Percentiles rank a stretch among this genome's conserved stretches.
Evolutionary conservation across 2,797 vertebrate species (phyloP).

Genomic region (Chelidonichthys spinosus): DNA sequence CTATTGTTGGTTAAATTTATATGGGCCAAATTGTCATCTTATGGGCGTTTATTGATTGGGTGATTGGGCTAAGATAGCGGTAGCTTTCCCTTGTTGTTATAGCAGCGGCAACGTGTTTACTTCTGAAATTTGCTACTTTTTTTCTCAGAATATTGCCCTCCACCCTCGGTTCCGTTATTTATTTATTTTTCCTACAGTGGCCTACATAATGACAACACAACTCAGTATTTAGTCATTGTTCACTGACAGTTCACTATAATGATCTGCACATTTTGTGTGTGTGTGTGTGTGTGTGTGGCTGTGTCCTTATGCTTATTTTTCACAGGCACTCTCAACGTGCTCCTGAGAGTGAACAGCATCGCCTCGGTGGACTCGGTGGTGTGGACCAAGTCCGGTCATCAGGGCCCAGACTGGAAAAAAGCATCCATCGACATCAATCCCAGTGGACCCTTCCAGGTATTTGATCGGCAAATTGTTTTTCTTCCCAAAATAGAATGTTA

Average conservation of each 20-base stretch:
- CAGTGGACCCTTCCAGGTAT: conserved; percentile 94
- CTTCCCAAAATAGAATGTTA: not conserved
- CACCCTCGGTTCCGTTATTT: too few species aligned
- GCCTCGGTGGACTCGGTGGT: conserved; percentile 87
- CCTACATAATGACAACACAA: not conserved
- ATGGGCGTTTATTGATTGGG: too few species aligned
- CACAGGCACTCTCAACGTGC: conserved; percentile 91
- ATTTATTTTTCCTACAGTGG: too few species aligned
- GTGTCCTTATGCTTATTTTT: conserved; percentile 25
- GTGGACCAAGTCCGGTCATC: conserved; percentile 91
- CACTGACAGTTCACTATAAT: conserved; percentile 26
- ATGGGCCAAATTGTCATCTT: too few species aligned
- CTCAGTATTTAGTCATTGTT: conserved; percentile 1
- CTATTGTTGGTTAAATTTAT: too few species aligned
- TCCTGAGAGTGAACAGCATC: conserved; percentile 90
- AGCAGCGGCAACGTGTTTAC: too few species aligned
- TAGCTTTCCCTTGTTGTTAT: too few species aligned
- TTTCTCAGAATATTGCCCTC: too few species aligned
- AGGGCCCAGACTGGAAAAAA: conserved; percentile 91
- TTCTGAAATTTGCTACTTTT: too few species aligned
- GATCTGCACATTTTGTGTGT: conserved; percentile 22
- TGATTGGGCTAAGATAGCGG: too few species aligned
- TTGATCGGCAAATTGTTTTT: conserved; percentile 1
- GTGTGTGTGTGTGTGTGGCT: conserved; percentile 18
- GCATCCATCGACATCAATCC: conserved; percentile 91